These are phyloP conservation scores for Prietella phreatophila DNA, from an alignment of 2,113 vertebrate species.

Conservation along the genomic window DNA sequence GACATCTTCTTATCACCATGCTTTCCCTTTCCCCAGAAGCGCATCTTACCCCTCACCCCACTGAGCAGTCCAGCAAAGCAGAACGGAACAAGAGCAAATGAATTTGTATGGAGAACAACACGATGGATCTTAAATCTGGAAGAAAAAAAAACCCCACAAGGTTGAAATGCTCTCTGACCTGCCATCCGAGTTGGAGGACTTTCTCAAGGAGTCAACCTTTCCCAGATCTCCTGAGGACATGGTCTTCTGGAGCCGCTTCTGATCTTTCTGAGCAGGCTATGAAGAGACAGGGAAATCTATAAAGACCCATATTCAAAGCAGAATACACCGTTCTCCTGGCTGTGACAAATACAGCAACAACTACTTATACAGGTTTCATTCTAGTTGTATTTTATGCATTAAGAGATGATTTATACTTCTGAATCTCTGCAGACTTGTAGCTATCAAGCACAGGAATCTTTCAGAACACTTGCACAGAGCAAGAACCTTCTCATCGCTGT, in stretches of 20 bases:
- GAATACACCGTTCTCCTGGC: not conserved
- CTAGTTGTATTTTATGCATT: not conserved
- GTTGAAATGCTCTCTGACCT: slow-evolving; percentile 69
- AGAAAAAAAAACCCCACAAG: too few species aligned
- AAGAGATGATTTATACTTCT: not conserved
- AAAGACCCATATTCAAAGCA: not conserved
- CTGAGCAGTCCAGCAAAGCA: not conserved
- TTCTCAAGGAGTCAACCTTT: slow-evolving; percentile 75
- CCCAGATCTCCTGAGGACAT: slow-evolving; percentile 92
- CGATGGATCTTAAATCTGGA: not conserved
- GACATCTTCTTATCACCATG: slow-evolving; percentile 86
- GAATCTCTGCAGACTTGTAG: not conserved
- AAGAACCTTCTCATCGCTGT: not conserved
- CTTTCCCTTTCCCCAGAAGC: slow-evolving; percentile 91
- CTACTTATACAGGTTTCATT: not conserved
- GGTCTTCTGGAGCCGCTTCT: slow-evolving; percentile 85
- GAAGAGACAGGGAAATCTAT: not conserved
- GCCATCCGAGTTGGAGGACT: slow-evolving; percentile 73
- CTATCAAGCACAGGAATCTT: not conserved
- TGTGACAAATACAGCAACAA: not conserved
- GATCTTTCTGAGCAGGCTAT: slow-evolving; percentile 75
- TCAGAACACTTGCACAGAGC: not conserved
- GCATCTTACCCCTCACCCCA: slow-evolving; percentile 89
- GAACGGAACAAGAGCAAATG: not conserved
- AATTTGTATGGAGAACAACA: not conserved